A percentile compares a stretch with the other conserved stretches of the same genome.
Conservation (phyloP, 2,113 vertebrate genomes). For the Pterocles gutturalis region DNA sequence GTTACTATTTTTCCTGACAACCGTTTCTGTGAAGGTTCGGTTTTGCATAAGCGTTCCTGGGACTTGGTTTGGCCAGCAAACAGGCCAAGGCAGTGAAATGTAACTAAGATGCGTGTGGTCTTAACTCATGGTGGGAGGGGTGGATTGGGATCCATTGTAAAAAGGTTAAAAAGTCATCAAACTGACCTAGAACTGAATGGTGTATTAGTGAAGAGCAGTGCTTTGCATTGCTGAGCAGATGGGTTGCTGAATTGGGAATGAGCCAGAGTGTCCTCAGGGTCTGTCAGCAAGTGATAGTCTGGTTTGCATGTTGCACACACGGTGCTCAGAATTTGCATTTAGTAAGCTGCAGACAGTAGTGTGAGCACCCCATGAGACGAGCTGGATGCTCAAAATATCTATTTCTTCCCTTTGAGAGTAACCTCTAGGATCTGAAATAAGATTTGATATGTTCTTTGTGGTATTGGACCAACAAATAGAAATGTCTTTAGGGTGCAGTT, state of each 20-base stretch:
- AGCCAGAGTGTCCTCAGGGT: not conserved
- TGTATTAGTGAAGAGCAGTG: not conserved
- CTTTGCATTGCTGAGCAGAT: not conserved
- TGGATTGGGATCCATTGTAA: not conserved
- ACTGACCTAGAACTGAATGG: not conserved
- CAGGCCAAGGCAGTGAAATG: not conserved
- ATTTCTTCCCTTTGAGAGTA: not conserved
- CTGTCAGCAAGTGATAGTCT: not conserved
- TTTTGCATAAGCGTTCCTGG: not conserved
- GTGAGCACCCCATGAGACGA: not conserved
- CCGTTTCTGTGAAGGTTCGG: not conserved
- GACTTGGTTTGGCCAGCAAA: not conserved
- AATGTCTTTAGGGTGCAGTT: not conserved
- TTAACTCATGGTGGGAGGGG: fast-evolving
- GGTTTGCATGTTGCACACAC: not conserved
- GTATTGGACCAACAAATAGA: not conserved
- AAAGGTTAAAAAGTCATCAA: not conserved
- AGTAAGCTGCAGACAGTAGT: not conserved
- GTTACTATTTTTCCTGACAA: not conserved
- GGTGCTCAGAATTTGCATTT: not conserved
- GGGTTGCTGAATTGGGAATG: not conserved
- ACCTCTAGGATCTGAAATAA: not conserved
- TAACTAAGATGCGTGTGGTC: not conserved
- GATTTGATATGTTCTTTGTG: not conserved
- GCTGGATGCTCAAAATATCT: not conserved